Percentiles rank a stretch among this genome's conserved stretches.
phyloP scores from a whole-genome alignment of 2,888 invertebrate species.

The Tridacna crocea region DNA sequence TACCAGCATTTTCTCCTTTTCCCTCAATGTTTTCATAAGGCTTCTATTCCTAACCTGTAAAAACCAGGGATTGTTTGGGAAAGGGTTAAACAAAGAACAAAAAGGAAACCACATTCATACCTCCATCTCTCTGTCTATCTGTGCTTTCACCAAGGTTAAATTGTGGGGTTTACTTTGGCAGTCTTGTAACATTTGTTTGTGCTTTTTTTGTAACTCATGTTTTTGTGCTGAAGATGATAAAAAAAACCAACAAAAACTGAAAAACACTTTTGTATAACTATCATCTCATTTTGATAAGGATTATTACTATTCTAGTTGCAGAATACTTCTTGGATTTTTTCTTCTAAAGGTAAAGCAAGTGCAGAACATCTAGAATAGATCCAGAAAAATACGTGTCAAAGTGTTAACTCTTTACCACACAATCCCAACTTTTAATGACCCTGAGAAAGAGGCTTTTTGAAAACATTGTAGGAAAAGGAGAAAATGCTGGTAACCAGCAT shows the following conservation, averaged over 20 bases:
- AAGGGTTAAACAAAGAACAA: no score
- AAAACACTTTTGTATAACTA: no score
- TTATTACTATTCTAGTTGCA: no score
- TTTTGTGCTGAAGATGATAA: slow-evolving; percentile 74
- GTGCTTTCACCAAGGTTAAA: slow-evolving; percentile 77
- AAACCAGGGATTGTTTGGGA: not conserved
- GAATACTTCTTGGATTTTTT: no score
- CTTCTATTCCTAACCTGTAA: not conserved
- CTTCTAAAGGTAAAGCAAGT: no score
- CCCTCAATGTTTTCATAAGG: not conserved
- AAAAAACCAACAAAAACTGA: no score
- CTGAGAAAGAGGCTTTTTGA: no score
- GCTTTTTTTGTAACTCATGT: slow-evolving; percentile 82
- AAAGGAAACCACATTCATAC: slow-evolving; percentile 66
- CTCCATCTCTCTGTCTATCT: slow-evolving; percentile 81
- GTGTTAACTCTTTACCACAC: no score
- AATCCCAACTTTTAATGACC: no score
- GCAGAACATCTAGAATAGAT: no score
- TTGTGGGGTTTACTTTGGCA: slow-evolving; percentile 81
- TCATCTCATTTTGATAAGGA: no score
- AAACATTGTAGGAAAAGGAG: not conserved
- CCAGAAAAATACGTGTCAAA: no score
- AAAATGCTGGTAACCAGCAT: not conserved
- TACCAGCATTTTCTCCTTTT: not conserved
- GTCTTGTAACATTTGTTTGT: slow-evolving; percentile 80